Conservation (phyloP, 2,113 vertebrate genomes). For the Nematolebias whitei region DNA sequence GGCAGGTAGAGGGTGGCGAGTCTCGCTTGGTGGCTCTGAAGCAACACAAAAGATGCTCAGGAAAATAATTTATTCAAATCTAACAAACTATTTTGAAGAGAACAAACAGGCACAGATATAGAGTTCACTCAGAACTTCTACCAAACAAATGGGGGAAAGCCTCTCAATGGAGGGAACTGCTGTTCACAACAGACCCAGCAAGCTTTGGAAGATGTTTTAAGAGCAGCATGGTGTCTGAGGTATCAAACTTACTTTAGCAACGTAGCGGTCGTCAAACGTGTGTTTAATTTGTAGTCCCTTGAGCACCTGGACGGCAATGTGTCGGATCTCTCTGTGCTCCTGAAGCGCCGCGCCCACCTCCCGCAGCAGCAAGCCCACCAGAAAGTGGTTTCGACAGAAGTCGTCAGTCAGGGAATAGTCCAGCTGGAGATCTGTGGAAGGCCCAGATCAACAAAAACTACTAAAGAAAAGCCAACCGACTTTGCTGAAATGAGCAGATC, state of each 20-base stretch:
- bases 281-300: conserved; percentile 98
- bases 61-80: too few species aligned
- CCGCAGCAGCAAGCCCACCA: conserved; percentile 92
- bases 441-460: conserved; percentile 1
- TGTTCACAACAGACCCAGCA: background rate
- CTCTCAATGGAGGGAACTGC: background rate
- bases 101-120: too few species aligned
- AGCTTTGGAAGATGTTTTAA: too few species aligned
- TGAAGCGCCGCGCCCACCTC: conserved; percentile 93
- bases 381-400: conserved; percentile 97
- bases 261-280: conserved; percentile 92
- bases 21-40: conserved; percentile 92
- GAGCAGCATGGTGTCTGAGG: background rate
- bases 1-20: conserved; percentile 96
- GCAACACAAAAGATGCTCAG: conserved; percentile 24
- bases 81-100: too few species aligned
- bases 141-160: background rate
- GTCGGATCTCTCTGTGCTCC: conserved; percentile 89
- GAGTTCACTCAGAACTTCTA: too few species aligned
- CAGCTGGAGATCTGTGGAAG: conserved; percentile 88
- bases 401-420: conserved; percentile 96
- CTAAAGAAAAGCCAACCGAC: too few species aligned
- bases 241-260: conserved; percentile 81
- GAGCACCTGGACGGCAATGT: conserved; percentile 91
- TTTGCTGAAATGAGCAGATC: too few species aligned